These are phyloP conservation scores for Arvicola amphibius DNA, from an alignment of 2,797 vertebrate genomes.

Conservation along the genomic window DNA sequence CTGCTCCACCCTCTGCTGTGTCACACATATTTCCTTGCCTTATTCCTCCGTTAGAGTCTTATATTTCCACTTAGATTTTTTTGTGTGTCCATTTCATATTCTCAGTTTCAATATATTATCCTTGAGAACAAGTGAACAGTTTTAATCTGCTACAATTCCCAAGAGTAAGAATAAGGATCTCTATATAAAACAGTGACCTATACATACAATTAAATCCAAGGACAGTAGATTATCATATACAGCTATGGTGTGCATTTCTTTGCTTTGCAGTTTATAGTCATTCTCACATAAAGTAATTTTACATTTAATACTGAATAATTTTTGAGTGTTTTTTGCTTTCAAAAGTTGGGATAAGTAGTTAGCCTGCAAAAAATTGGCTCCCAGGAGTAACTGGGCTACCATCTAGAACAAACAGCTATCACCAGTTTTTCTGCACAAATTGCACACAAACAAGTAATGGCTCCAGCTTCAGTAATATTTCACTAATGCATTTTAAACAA, in stretches of 20 bases:
- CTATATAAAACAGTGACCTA: not conserved
- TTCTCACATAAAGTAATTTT: conserved; percentile 61
- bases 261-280: not conserved
- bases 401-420: conserved; percentile 20
- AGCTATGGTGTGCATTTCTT: not conserved
- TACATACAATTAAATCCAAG: conserved; percentile 13
- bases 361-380: not conserved
- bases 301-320: conserved; percentile 47
- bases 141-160: conserved; percentile 33
- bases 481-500: conserved; percentile 78
- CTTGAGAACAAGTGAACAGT: not conserved
- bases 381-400: not conserved
- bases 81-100: not conserved
- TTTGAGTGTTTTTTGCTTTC: conserved; percentile 40
- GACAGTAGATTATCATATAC: not conserved
- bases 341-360: conserved; percentile 54
- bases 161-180: not conserved
- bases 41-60: not conserved
- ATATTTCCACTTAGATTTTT: not conserved
- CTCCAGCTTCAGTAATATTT: conserved; percentile 59
- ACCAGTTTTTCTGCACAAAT: conserved; percentile 46
- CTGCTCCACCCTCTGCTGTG: not conserved
- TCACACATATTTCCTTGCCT: not conserved
- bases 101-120: not conserved
- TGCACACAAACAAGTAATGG: conserved; percentile 27